These are phyloP conservation scores for Eulemur mongoz DNA, from an alignment of 2,797 vertebrate genomes.

Conservation along the genomic window DNA sequence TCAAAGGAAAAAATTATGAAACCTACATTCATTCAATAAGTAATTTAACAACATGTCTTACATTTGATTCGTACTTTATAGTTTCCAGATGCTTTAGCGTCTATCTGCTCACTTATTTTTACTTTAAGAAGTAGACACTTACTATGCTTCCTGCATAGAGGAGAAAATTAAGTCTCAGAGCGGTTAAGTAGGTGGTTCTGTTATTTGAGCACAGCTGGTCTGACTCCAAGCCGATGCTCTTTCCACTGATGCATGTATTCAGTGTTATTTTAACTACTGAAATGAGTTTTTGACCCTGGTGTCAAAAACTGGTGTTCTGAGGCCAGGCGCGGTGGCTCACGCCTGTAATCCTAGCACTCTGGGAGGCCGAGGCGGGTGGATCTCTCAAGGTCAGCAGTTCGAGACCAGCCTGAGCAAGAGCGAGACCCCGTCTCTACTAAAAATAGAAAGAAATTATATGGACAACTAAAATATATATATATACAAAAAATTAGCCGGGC, in stretches of 20 bases:
- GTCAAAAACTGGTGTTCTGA: not conserved
- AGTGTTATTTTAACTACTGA: not conserved
- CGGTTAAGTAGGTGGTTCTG: not conserved
- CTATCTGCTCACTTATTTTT: not conserved
- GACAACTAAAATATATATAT: no score
- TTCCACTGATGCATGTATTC: not conserved
- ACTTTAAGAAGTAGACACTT: not conserved
- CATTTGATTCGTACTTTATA: not conserved
- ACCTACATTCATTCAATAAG: not conserved
- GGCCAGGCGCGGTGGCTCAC: no score
- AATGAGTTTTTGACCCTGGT: not conserved
- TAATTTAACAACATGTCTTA: not conserved
- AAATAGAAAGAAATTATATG: no score
- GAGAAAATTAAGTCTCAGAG: not conserved
- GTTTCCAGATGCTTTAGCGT: not conserved
- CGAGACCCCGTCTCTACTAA: no score
- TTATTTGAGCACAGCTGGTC: not conserved
- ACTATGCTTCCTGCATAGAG: not conserved
- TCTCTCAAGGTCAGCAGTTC: no score
- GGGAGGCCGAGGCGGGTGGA: no score
- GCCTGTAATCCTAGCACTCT: no score
- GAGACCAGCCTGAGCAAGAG: no score
- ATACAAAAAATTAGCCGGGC: no score
- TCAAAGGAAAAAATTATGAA: constrained; percentile 24
- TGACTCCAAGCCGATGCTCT: not conserved